A percentile compares a stretch with the other conserved stretches of the same genome.
These are phyloP conservation scores for Celastrina argiolus DNA, from an alignment of 2,888 invertebrate species.

Conservation along the genomic window DNA sequence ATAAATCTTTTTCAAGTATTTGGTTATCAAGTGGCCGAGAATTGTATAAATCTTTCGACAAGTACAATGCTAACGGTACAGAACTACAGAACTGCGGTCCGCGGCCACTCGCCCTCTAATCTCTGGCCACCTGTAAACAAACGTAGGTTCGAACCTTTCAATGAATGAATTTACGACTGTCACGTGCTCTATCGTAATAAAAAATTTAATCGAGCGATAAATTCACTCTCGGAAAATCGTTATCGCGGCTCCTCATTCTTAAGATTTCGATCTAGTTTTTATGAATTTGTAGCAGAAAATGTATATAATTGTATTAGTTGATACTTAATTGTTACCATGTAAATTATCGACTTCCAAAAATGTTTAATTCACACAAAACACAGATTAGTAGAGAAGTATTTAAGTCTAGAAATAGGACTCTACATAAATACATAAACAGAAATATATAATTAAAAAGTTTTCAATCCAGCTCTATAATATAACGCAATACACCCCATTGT, in stretches of 20 bases:
- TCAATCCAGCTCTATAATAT: conserved; percentile 48
- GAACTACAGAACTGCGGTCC: conserved; percentile 14
- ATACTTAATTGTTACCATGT: no score
- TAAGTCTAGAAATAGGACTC: not conserved
- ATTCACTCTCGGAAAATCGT: conserved; percentile 49
- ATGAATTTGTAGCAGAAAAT: conserved; percentile 65
- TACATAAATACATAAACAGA: not conserved
- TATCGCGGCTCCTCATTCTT: conserved; percentile 55
- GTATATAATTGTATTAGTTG: no score
- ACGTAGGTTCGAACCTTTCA: conserved; percentile 46
- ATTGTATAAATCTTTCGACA: conserved; percentile 25
- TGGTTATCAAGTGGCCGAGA: conserved; percentile 25
- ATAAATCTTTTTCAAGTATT: not conserved
- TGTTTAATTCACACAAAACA: not conserved
- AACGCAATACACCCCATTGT: conserved; percentile 53
- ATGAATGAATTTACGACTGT: conserved; percentile 62
- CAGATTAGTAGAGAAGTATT: not conserved
- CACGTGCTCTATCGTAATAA: conserved; percentile 67
- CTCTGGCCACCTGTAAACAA: conserved; percentile 41
- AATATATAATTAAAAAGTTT: conserved; percentile 27
- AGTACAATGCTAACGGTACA: conserved; percentile 33
- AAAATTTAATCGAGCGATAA: conserved; percentile 66
- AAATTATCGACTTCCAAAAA: not conserved
- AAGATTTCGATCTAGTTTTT: conserved; percentile 37
- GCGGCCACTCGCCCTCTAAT: conserved; percentile 39